These are phyloP conservation scores for Gymnothorax javanicus DNA, from an alignment of 2,797 vertebrate genomes.

Conservation along the genomic window DNA sequence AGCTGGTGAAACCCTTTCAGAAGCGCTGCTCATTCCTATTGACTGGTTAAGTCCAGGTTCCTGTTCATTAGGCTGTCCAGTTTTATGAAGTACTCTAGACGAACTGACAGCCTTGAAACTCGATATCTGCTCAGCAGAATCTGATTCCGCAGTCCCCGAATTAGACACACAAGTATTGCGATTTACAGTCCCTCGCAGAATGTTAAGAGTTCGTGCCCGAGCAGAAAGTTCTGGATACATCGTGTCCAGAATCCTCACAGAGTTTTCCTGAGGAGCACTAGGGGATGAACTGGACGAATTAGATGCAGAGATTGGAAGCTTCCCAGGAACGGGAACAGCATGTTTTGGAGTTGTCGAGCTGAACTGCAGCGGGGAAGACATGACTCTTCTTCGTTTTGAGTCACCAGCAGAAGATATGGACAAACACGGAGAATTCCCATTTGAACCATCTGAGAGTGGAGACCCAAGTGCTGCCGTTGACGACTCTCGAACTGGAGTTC, in stretches of 20 bases:
- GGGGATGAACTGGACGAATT: constrained; percentile 59
- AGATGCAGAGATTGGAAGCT: constrained; percentile 76
- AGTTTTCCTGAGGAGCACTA: constrained; percentile 82
- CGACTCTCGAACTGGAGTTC: constrained; percentile 57
- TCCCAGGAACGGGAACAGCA: constrained; percentile 89
- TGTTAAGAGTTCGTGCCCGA: constrained; percentile 87
- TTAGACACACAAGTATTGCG: constrained; percentile 68
- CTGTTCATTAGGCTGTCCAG: constrained; percentile 59
- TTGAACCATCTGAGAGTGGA: constrained; percentile 50
- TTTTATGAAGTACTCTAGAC: constrained; percentile 91
- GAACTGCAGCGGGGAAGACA: constrained; percentile 92
- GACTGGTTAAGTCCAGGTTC: constrained; percentile 8
- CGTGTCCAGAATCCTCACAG: constrained; percentile 89
- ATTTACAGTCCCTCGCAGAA: constrained; percentile 86
- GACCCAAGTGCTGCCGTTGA: constrained; percentile 56
- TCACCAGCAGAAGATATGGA: constrained; percentile 69
- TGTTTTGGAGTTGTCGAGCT: constrained; percentile 94
- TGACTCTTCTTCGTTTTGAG: constrained; percentile 56
- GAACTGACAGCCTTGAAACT: constrained; percentile 85
- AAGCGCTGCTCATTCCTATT: neutral
- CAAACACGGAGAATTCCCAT: constrained; percentile 55
- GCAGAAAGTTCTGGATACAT: constrained; percentile 96
- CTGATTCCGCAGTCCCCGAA: constrained; percentile 54
- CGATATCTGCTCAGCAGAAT: constrained; percentile 68
- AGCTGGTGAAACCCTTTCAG: constrained; percentile 21